phyloP scores from a whole-genome alignment of 2,797 vertebrate genomes.

The Orientallactaga sibirica region DNA sequence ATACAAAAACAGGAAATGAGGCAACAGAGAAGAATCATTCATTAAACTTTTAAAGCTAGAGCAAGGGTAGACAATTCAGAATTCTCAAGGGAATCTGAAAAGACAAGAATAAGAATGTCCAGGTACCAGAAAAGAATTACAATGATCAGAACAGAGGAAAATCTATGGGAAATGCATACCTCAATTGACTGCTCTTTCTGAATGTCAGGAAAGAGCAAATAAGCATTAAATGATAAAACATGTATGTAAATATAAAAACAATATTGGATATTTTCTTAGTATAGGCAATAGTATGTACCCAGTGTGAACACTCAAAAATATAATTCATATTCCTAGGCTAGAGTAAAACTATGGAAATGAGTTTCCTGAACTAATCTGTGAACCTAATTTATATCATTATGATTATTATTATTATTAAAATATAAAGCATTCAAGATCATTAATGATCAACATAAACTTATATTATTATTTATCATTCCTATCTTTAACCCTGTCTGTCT shows the following conservation, averaged over 20 bases:
- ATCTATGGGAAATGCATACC: background rate
- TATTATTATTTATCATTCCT: background rate
- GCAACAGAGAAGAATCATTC: background rate
- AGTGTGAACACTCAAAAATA: background rate
- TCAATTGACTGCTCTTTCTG: background rate
- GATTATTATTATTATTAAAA: background rate
- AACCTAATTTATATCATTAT: background rate
- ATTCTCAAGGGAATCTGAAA: background rate
- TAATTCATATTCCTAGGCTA: background rate
- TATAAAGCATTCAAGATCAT: slow-evolving; percentile 1
- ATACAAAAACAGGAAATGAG: background rate
- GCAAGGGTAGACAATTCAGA: background rate
- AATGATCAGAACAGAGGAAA: background rate
- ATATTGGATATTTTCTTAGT: background rate
- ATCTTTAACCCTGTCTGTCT: background rate
- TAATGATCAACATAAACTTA: background rate
- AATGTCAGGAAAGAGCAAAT: background rate
- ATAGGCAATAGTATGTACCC: background rate
- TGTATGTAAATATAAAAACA: background rate
- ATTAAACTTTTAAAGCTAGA: background rate
- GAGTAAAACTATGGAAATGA: no score
- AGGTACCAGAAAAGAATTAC: background rate
- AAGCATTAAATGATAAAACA: background rate
- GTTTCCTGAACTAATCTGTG: background rate
- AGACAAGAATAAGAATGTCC: background rate